Base-by-base conservation (phyloP, 2,797 vertebrate species). In the Sebastes variabilis region DNA sequence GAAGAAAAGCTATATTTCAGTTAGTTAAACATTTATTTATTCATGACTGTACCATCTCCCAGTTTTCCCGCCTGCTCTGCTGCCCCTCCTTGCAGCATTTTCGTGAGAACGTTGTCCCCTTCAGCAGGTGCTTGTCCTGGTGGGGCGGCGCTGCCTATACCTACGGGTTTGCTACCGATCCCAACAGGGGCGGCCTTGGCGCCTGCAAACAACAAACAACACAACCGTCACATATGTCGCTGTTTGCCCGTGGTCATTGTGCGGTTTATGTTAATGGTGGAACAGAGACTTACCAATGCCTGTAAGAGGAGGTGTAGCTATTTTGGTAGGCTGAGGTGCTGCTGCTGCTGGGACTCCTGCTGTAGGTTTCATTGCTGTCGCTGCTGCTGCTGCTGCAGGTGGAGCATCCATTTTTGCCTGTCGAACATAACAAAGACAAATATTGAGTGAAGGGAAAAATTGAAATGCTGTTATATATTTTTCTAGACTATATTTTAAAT, bases 51-150 rank as follows among this genome's bases (percentile, higher is more conserved):
- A 99, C 99, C 99, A 94, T 99, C 99, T 67, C 98, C 98, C 78
- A 99, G 95, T 95, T 99, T 99, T 90, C 99, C 99, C 12, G 99
- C 99, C 96, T 99, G 99, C 88, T 99, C 99, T 0, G 97, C 98
- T 65, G 99, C 99, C 4, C 97, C 97, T 72, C 98, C 99, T 1
- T 97, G 97, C 82, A 99, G 94, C 86, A 99, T 99, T 95, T 99
- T 99, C 90, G 96, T 97, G 81, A 99, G 96, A 86, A 99, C 96
- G 0, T 97, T 99, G 20, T 99, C 98, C 59, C 97, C 98, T 25
- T 99, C 98, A 0, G 90, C 90, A 0, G 96, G 95, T 0, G 96
- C 83, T 85, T 97, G 98, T 83, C 96, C 94, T 0, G 95, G 77
- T 20, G 95, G 77, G 14, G 96, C 38, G 8, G 97, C 93, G 1